Evolutionary conservation across 2,113 vertebrate species (phyloP).

Genomic region (Eclectus roratus): DNA sequence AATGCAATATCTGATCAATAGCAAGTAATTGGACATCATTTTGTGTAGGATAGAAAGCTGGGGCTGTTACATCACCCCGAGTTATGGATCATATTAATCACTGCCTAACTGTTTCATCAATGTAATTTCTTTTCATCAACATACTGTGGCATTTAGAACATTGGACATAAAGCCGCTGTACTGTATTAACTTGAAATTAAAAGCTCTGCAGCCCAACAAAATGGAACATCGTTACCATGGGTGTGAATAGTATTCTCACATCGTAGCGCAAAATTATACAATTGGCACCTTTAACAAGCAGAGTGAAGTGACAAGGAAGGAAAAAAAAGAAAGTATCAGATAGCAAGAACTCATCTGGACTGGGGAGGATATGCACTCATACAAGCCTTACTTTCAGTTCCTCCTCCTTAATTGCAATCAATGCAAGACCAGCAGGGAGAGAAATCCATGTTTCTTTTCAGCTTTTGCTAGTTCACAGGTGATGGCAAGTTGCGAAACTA

Average conservation of each 20-base stretch:
- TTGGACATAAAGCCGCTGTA: slow-evolving; percentile 19
- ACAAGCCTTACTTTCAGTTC: slow-evolving; percentile 1
- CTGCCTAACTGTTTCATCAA: slow-evolving; percentile 72
- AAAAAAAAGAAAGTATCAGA: not conserved
- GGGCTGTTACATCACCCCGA: slow-evolving; percentile 54
- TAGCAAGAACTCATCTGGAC: slow-evolving; percentile 10
- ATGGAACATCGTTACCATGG: not conserved
- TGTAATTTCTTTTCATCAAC: slow-evolving; percentile 72
- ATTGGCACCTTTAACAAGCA: not conserved
- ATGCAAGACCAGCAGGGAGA: slow-evolving; percentile 10
- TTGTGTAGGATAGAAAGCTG: slow-evolving; percentile 58
- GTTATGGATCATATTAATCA: slow-evolving; percentile 77
- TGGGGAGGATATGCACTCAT: not conserved
- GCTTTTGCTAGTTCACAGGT: not conserved
- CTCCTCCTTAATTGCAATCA: slow-evolving; percentile 20
- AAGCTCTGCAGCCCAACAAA: slow-evolving; percentile 37
- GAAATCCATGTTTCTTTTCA: not conserved
- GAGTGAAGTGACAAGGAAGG: not conserved
- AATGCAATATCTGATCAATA: slow-evolving; percentile 74
- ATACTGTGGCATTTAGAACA: slow-evolving; percentile 42
- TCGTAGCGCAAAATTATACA: not conserved
- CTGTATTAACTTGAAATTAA: slow-evolving; percentile 70
- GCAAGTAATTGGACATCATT: slow-evolving; percentile 73
- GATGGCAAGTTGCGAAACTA: not conserved
- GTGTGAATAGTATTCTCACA: not conserved